Conservation (phyloP, 2,888 invertebrate species). For the Pocota personata region DNA sequence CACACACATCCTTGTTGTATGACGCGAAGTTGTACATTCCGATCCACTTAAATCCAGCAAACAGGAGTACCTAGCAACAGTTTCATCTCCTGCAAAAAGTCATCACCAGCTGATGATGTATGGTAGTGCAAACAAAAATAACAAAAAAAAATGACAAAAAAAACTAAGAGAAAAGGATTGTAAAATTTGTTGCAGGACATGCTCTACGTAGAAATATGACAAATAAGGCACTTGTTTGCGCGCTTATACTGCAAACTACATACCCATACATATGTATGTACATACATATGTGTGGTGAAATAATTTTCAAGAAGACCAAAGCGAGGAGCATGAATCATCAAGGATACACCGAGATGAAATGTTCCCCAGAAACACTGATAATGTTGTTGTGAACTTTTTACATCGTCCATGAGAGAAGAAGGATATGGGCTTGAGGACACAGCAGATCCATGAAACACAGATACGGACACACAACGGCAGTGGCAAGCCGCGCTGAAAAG, state of each 20-base stretch:
- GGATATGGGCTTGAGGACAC: constrained; percentile 15
- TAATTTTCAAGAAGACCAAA: not conserved
- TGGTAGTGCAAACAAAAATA: constrained; percentile 31
- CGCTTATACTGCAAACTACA: constrained; percentile 2
- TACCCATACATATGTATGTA: not conserved
- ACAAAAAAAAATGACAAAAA: not conserved
- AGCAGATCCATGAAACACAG: constrained; percentile 25
- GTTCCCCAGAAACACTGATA: constrained; percentile 45
- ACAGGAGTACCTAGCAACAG: constrained; percentile 37
- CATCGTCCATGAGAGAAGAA: constrained; percentile 1
- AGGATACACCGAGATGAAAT: constrained; percentile 38
- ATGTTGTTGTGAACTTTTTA: constrained; percentile 38
- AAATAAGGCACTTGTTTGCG: constrained; percentile 67
- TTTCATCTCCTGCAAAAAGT: not conserved
- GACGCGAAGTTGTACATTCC: not conserved
- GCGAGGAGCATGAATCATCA: constrained; percentile 15
- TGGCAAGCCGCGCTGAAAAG: constrained; percentile 46
- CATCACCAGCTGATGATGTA: constrained; percentile 26
- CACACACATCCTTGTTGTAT: not conserved
- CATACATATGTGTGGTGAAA: not conserved
- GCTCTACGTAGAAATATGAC: constrained; percentile 57
- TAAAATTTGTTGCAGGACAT: constrained; percentile 50
- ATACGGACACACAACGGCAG: not conserved
- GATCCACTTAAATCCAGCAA: not conserved
- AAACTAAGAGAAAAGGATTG: not conserved